Base-by-base conservation (phyloP, 2,888 invertebrate genomes). In the Apomyelois bistriatella region DNA sequence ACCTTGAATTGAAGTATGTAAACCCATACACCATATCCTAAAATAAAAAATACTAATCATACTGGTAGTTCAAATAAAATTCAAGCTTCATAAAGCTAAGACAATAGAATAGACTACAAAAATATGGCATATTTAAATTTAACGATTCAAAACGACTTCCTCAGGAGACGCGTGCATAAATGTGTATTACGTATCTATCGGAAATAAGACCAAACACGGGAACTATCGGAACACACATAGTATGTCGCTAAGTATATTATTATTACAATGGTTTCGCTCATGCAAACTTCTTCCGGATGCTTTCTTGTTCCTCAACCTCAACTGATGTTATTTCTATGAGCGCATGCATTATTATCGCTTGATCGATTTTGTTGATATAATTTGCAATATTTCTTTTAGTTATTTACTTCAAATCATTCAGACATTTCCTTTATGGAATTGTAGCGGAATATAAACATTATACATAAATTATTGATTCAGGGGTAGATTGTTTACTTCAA, bases 111-210 rank as follows among this genome's bases (percentile, higher is more conserved):
- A 16, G 61, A 63, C 66, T 64, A 68, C 54, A 57, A 59, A 61
- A 68, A 55, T 49, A 48, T 53, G 53, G 56, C 52, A 51, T 56
- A 59, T 62, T 62, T 53, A 53, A 66, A 63, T 70, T 63, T 59
- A 68, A 69, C 64, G 54, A 63, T 37, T 52, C 43, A 43, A 32
- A 51, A 46, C 55, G 54, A 64, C 68, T 75, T 79, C 79, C 77
- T 72, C 71, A 62, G 58, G 61, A 66, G 76, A 76, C 77, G 76
- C 76, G 77, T 79, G 81, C 74, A 68, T 66, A 64, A 68, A 65
- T 64, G 62, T 5, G 22, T 22, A 16, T 50, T 41, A 32, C 49
- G 16, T 16, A 50, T 40, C 62, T 66, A 64, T 73, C 72, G 73
- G 70, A 76, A 74, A 71, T 68, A 53, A 61, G 62, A 68, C 67